Base-by-base conservation (phyloP, 2,113 vertebrate genomes). In the Apodemus speciosus region DNA sequence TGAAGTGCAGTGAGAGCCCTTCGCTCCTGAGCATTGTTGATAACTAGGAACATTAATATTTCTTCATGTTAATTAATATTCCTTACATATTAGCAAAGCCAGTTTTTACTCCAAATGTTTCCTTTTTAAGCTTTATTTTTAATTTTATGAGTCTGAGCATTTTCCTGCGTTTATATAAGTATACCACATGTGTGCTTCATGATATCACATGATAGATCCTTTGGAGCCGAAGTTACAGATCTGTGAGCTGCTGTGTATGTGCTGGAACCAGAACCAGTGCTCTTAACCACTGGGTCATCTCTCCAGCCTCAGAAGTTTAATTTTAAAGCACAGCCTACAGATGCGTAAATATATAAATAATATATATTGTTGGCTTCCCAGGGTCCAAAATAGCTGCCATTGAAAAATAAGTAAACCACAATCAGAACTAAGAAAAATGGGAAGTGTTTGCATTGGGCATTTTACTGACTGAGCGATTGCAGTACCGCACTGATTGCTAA, bases 291-390 rank as follows among this genome's bases (percentile, higher is more conserved):
- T 75, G 72, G 46, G 73, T 51, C 14, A 76, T 76, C 30, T 76
- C 27, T 76, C 15, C 46, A 49, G 73, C 27, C 27, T 15, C 73
- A 51, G 79, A 88, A 85, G 46, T 92, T 69, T 87, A 53, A 62
- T 94, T 90, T 88, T 95, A 75, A 96, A 86, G 51, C 68, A 64
- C 38, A 71, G 38, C 46, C 62, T 81, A 27, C 38, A n/a, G 20
- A 35, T 86, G 60, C 81, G 14, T 81, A 91, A 89, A 77, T 89
- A 35, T 8, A 2, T 81, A 91, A 89, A n/a, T 73, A 53, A 83
- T 51, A 21, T 84, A 27, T 91, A 32, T 40, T 56, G 4, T 38
- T 91, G 40, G 20, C 38, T 80, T 51, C 92, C 8, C 8, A 27
- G 51, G 40, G 4, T 86, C 88, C 80, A 68, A 94, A 83, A 76